These are phyloP conservation scores for Heliconius nattereri DNA, from an alignment of 1,140 invertebrate species.

Conservation along the genomic window DNA sequence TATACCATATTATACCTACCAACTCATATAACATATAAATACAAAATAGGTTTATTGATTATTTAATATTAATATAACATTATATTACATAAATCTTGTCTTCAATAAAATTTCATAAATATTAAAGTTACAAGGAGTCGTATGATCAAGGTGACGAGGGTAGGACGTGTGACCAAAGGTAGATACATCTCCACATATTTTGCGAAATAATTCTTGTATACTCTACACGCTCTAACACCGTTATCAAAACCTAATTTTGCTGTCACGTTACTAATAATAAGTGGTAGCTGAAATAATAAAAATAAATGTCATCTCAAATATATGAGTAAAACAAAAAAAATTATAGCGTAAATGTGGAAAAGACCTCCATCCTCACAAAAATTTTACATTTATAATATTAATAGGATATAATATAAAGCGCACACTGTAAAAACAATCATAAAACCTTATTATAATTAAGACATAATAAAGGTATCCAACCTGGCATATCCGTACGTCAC, in stretches of 20 bases:
- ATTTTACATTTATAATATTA: too few species aligned
- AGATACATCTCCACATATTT: not conserved
- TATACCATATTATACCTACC: too few species aligned
- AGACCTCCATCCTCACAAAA: too few species aligned
- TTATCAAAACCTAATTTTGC: not conserved
- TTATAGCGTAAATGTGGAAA: too few species aligned
- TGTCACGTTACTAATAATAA: not conserved
- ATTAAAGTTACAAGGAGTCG: not conserved
- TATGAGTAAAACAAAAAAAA: too few species aligned
- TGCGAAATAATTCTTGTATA: not conserved
- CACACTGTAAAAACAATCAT: too few species aligned
- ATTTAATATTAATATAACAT: not conserved
- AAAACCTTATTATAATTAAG: too few species aligned
- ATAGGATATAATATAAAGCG: too few species aligned
- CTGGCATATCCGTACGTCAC: not conserved
- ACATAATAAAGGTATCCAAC: not conserved
- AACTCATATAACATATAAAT: too few species aligned
- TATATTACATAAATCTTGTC: not conserved
- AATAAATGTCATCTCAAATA: too few species aligned
- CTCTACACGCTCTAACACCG: too few species aligned
- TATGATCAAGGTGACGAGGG: constrained; percentile 5
- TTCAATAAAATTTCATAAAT: not conserved
- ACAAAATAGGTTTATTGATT: too few species aligned
- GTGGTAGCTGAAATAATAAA: not conserved
- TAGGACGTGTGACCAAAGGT: constrained; percentile 7